A percentile compares a stretch with the other conserved stretches of the same genome.
Conservation (phyloP, 2,113 vertebrate genomes). For the Toxostoma redivivum region DNA sequence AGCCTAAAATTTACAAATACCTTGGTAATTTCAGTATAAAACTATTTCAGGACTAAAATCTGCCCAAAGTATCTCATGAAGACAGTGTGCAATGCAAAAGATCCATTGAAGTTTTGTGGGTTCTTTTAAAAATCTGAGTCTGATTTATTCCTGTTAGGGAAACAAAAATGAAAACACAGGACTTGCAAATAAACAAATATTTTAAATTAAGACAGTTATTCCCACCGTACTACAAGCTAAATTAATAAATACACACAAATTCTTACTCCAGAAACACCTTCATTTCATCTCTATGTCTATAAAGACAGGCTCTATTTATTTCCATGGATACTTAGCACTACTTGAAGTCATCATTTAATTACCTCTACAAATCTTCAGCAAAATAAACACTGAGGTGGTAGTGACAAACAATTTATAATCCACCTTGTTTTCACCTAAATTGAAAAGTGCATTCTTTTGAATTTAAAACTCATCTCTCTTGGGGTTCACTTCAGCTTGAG, state of each 20-base stretch:
- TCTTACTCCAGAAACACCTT: background rate
- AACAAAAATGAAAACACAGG: background rate
- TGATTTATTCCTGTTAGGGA: background rate
- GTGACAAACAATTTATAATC: slow-evolving; percentile 9
- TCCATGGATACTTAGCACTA: background rate
- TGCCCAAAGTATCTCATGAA: background rate
- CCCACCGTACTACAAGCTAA: background rate
- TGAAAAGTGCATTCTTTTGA: background rate
- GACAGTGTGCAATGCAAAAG: background rate
- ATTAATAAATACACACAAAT: background rate
- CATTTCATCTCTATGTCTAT: background rate
- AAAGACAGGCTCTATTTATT: slow-evolving; percentile 14
- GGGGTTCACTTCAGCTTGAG: background rate
- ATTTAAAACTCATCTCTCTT: background rate
- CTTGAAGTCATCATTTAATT: slow-evolving; percentile 27
- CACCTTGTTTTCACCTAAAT: background rate
- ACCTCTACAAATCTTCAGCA: slow-evolving; percentile 10
- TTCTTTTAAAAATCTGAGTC: background rate
- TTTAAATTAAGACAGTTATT: slow-evolving; percentile 19
- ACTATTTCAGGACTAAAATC: background rate
- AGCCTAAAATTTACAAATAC: background rate
- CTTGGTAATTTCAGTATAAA: background rate
- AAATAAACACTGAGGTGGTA: background rate
- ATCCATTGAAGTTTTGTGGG: background rate
- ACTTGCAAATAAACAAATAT: slow-evolving; percentile 3